Percentiles rank a stretch among this genome's conserved stretches.
Conservation (phyloP, 2,797 vertebrate genomes). For the Bufotes viridis region DNA sequence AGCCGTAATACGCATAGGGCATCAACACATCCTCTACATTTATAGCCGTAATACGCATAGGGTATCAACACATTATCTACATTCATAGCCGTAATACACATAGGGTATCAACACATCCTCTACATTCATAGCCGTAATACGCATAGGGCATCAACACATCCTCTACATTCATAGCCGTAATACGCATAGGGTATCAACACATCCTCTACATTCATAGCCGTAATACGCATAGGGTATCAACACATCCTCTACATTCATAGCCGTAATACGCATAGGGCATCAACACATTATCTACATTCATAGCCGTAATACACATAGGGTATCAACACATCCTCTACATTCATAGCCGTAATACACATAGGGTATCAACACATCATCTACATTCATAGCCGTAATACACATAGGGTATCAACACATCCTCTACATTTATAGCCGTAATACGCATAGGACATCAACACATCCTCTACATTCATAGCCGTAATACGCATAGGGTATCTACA, state of each 20-base stretch:
- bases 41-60: background rate
- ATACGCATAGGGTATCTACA: background rate
- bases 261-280: no score
- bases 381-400: background rate
- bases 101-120: background rate
- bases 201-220: no score
- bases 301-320: background rate
- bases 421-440: background rate
- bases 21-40: no score
- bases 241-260: background rate
- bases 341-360: background rate
- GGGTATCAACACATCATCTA: background rate
- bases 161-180: background rate
- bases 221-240: background rate
- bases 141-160: background rate
- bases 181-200: no score
- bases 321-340: background rate
- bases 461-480: background rate
- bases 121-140: background rate
- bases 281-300: background rate
- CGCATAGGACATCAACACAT: no score
- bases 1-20: no score
- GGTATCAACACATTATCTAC: background rate
- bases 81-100: background rate
- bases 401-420: background rate